These are phyloP conservation scores for Atrichornis clamosus DNA, from an alignment of 2,113 vertebrate species.

Conservation along the genomic window DNA sequence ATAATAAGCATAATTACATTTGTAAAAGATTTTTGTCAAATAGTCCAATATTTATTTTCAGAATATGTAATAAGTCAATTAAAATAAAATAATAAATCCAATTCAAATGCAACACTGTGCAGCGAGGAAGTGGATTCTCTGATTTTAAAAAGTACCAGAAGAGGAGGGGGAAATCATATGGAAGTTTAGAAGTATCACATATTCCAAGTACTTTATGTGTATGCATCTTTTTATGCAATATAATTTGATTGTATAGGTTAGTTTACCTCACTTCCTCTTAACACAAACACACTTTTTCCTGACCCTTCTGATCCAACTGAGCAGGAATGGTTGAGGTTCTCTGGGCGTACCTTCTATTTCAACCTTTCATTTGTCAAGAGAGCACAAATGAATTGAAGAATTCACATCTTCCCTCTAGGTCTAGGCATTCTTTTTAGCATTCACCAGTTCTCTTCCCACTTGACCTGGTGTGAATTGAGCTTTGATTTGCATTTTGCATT, in stretches of 20 bases:
- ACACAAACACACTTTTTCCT: background rate
- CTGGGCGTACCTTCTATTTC: accelerated
- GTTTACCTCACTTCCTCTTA: background rate
- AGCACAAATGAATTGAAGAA: background rate
- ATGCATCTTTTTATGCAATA: background rate
- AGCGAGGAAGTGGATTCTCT: background rate
- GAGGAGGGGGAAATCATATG: background rate
- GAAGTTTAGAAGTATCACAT: background rate
- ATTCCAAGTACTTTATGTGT: background rate
- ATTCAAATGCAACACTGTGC: background rate
- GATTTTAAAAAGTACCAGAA: background rate
- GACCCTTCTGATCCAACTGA: background rate
- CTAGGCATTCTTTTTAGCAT: background rate
- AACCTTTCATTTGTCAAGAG: background rate
- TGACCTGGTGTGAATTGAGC: background rate
- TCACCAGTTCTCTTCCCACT: background rate
- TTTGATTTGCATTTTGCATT: background rate
- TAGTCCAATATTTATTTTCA: background rate
- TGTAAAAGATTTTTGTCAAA: background rate
- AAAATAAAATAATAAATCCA: background rate
- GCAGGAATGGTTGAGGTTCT: background rate
- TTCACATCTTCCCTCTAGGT: background rate
- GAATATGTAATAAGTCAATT: background rate
- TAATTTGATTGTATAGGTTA: background rate
- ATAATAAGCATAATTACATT: background rate